Base-by-base conservation (phyloP, 2,888 invertebrate genomes). In the Stratiomys singularior region DNA sequence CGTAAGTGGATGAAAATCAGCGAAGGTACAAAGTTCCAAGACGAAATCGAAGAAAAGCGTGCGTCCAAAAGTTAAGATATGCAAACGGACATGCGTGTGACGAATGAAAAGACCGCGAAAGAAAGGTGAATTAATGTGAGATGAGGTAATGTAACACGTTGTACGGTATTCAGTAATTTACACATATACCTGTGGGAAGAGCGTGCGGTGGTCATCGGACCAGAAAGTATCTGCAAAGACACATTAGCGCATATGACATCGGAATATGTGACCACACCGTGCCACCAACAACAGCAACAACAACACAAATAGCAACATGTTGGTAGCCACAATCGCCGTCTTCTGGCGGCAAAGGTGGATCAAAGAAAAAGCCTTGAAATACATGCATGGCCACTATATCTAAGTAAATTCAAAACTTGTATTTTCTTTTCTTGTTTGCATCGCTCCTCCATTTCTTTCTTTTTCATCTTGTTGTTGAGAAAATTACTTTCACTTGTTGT, bases 401-500 rank as follows among this genome's bases (percentile, higher is more conserved):
- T n/a, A 52, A 52, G 15, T 13, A 15, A n/a, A 18, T 13, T 52
- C 15, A 13, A n/a, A n/a, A 5, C 7, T 52, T 18, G 4, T 52
- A 9, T 52, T 18, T 52, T 52, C 15, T 52, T 18, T 52, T 52
- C 18, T 52, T 52, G 3, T 52, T 13, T 5, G 52, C 18, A 18
- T 52, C 15, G 4, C 52, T 52, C 9, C 9, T 9, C 9, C 37
- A 37, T 52, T 52, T 52, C 52, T 52, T 52, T 52, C 18, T 5
- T 21, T 60, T 60, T 60, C 58, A 21, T 4, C 23, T 60, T 25
- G 58, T 18, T 56, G 52, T 60, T 60, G 58, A 18, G 58, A 60
- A 60, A 60, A 60, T 60, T 60, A 60, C 58, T 60, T 60, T 60
- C 58, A 60, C 58, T 60, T 18, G 37, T 37, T 37, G 37, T 37